Evolutionary conservation across 2,888 invertebrate species (phyloP).

Genomic region (Drosophila neoperkinsi): DNA sequence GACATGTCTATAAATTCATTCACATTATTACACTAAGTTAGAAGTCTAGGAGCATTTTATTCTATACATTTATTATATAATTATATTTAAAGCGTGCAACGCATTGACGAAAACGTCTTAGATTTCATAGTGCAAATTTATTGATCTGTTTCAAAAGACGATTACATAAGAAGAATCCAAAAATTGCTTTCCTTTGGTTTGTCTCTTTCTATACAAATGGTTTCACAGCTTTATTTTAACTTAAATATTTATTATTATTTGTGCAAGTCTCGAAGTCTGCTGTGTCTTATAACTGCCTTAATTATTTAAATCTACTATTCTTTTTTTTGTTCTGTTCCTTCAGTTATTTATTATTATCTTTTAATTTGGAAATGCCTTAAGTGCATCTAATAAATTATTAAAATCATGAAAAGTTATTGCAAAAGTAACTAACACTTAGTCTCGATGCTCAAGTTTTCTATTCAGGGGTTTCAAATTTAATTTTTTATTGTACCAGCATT

Average conservation of each 20-base stretch:
- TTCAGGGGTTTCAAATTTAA: not conserved
- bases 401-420: not conserved
- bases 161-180: accelerated
- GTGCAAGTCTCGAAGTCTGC: not conserved
- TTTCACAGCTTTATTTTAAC: not conserved
- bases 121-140: too few species aligned
- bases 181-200: not conserved
- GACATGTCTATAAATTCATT: not conserved
- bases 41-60: not conserved
- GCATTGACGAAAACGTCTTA: too few species aligned
- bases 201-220: not conserved
- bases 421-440: not conserved
- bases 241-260: not conserved
- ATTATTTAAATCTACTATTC: constrained; percentile 20
- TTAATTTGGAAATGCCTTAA: not conserved
- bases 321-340: not conserved
- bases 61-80: too few species aligned
- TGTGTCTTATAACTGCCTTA: not conserved
- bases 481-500: not conserved
- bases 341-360: not conserved
- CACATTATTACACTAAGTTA: not conserved
- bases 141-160: too few species aligned
- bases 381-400: not conserved
- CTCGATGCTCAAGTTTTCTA: not conserved
- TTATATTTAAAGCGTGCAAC: too few species aligned